Percentiles rank a stretch among this genome's conserved stretches.
Evolutionary conservation across 2,888 invertebrate genomes (phyloP).

Genomic region (Lasioglossum calceatum): DNA sequence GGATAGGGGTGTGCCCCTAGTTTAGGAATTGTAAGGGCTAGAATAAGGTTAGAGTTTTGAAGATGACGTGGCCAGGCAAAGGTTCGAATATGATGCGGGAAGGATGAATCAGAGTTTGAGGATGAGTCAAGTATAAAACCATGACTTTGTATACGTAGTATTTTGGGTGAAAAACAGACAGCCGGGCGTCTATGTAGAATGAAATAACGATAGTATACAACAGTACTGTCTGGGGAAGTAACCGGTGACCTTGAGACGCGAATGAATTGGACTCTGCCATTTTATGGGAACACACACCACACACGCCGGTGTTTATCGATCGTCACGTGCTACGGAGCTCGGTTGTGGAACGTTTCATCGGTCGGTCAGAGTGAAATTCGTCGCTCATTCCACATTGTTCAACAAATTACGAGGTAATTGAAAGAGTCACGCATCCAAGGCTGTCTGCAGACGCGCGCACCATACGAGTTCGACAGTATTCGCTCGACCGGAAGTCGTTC

Average conservation of each 20-base stretch:
- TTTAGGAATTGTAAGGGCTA: no score
- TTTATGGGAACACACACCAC: not conserved
- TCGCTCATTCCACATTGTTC: not conserved
- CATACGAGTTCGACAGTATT: not conserved
- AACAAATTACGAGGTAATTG: conserved; percentile 39
- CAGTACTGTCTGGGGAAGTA: not conserved
- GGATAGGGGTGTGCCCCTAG: no score
- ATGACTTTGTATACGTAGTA: no score
- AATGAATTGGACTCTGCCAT: conserved; percentile 3
- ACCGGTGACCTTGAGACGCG: conserved; percentile 33
- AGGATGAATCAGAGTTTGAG: no score
- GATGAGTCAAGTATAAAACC: no score
- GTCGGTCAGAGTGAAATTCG: not conserved
- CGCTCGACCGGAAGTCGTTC: not conserved
- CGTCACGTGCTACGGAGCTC: not conserved
- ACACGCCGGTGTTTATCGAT: not conserved
- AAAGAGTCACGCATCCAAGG: conserved; percentile 55
- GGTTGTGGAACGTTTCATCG: not conserved
- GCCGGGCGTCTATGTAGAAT: no score
- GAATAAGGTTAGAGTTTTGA: no score
- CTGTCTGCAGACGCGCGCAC: conserved; percentile 3
- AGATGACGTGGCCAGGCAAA: no score
- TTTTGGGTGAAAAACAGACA: no score
- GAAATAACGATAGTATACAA: no score
- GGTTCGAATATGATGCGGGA: no score